Conservation (phyloP, 2,113 vertebrate species). For the Myotis yumanensis region DNA sequence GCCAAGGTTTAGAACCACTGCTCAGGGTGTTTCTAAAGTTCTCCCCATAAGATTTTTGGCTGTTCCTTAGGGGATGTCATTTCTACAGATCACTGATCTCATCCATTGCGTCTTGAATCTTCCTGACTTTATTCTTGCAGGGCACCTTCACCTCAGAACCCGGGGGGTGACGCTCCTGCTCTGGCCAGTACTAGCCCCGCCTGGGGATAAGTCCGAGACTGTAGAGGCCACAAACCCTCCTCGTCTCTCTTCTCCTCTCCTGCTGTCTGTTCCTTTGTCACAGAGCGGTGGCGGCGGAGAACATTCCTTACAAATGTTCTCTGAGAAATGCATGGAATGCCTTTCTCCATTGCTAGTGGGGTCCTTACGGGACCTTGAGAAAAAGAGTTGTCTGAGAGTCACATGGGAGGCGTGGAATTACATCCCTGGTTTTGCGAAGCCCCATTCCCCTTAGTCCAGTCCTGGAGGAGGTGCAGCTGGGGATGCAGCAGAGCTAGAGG, state of each 20-base stretch:
- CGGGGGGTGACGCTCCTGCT: not conserved
- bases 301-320: no score
- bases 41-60: conserved; percentile 48
- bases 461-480: no score
- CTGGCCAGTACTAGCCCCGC: not conserved
- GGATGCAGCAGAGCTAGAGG: no score
- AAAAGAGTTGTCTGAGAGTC: no score
- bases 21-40: conserved; percentile 60
- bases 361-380: no score
- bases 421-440: no score
- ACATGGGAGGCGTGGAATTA: no score
- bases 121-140: conserved; percentile 45
- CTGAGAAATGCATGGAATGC: no score
- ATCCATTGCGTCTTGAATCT: conserved; percentile 19
- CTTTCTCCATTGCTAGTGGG: no score
- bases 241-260: not conserved
- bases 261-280: not conserved
- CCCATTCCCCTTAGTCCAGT: no score
- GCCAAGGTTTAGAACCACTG: no score
- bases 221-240: not conserved
- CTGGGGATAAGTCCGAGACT: not conserved
- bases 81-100: conserved; percentile 63
- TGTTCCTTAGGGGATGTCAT: conserved; percentile 52
- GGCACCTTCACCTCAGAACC: not conserved
- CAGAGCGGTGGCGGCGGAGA: not conserved